Evolutionary conservation across 2,888 invertebrate genomes (phyloP).

Genomic region (Drosophila anceps): DNA sequence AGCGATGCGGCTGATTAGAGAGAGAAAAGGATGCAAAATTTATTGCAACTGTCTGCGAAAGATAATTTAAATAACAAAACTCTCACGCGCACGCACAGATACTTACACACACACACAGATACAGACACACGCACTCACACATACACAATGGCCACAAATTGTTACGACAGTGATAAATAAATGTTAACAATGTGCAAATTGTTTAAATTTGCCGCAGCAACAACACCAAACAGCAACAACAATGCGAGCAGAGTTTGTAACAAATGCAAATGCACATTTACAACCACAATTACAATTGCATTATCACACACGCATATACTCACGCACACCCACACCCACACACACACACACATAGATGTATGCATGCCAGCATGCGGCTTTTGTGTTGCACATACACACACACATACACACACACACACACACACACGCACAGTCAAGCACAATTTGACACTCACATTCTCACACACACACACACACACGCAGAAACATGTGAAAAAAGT

Average conservation of each 20-base stretch:
- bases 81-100: conserved; percentile 42
- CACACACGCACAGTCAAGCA: conserved; percentile 27
- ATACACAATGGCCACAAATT: conserved; percentile 50
- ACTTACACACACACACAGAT: conserved; percentile 30
- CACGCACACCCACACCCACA: conserved; percentile 19
- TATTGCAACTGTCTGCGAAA: conserved; percentile 51
- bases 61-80: conserved; percentile 62
- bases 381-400: conserved; percentile 47
- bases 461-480: conserved; percentile 20
- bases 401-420: conserved; percentile 21
- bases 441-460: conserved; percentile 17
- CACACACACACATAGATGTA: conserved; percentile 15
- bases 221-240: conserved; percentile 53
- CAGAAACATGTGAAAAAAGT: conserved; percentile 48
- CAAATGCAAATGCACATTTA: conserved; percentile 64
- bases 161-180: conserved; percentile 72
- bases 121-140: conserved; percentile 11
- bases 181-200: conserved; percentile 76
- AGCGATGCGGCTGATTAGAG: conserved; percentile 39
- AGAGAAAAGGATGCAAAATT: conserved; percentile 48
- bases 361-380: conserved; percentile 50
- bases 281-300: conserved; percentile 72
- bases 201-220: conserved; percentile 68
- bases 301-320: conserved; percentile 53
- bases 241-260: conserved; percentile 51